Evolutionary conservation across 2,888 invertebrate genomes (phyloP), one percentile per base, ranked within the genome.

Genomic region (Diloba caeruleocephala): DNA sequence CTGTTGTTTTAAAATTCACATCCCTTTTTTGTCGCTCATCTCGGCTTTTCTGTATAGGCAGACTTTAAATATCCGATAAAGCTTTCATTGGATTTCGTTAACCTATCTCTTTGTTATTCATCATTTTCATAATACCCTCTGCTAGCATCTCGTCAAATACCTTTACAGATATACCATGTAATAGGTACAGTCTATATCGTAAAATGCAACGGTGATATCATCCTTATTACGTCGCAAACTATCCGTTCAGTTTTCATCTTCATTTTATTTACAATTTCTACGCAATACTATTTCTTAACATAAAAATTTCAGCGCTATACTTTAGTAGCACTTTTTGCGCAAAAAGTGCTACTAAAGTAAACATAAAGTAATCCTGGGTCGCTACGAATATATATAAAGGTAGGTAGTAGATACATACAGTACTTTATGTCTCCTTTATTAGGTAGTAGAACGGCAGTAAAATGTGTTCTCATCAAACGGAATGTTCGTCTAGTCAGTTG

Each of bases 351-450:
- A 73, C 68, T 76, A 76, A 76, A 76, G 70, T 66, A 74, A 78
- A 45, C 54, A 71, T 85, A 81, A 78, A 76, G 59, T 78, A 78
- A 79, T 71, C 64, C 67, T 59, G 62, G 51, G 74, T 34, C 42
- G 19, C 41, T 8, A 7, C n/a, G 17, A 46, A 46, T 56, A 42
- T 71, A 46, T 51, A 48, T 46, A 45, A 57, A 34, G 52, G 53
- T 60, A 58, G 48, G 21, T 4, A 15, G 37, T 50, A 59, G 57
- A 49, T 74, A 74, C 71, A 67, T 79, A 81, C 65, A 79, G 71
- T 72, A 59, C 68, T 89, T 88, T 87, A 89, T 82, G 79, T 72
- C 76, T 71, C 63, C 81, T 89, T 89, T 89, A 89, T 89, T 85
- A 79, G 80, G 76, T 76, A 76, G 71, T 77, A 81, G 78, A 75